phyloP scores from a whole-genome alignment of 2,888 invertebrate species.

The Dolomedes plantarius region DNA sequence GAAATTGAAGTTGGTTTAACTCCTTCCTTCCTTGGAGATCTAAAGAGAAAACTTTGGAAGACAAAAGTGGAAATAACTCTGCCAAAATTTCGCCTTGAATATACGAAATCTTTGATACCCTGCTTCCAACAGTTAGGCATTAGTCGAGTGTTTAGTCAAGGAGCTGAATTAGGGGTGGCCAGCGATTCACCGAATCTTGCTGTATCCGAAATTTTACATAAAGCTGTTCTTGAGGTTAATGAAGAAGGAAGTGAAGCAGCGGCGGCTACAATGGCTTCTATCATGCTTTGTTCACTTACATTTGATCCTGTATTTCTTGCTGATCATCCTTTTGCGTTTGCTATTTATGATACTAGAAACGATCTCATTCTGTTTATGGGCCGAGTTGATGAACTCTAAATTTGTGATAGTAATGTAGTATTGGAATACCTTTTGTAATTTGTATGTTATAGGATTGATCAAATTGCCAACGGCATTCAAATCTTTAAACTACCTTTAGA shows the following conservation, averaged over 20 bases:
- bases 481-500: too few species aligned
- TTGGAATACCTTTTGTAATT: too few species aligned
- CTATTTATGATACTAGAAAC: constrained; percentile 22
- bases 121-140: constrained; percentile 25
- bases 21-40: constrained; percentile 15
- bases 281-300: not conserved
- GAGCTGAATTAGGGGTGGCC: constrained; percentile 1
- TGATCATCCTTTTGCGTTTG: constrained; percentile 42
- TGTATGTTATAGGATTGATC: too few species aligned
- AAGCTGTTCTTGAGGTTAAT: constrained; percentile 37
- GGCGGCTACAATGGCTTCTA: constrained; percentile 10
- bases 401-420: too few species aligned
- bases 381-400: constrained; percentile 29
- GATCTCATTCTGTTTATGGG: constrained; percentile 38
- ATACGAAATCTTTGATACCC: constrained; percentile 31
- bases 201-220: constrained; percentile 37
- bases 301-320: constrained; percentile 19
- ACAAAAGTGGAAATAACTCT: constrained; percentile 27
- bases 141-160: not conserved
- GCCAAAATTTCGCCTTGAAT: constrained; percentile 37
- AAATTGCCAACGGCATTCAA: too few species aligned
- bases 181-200: not conserved
- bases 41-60: not conserved
- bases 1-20: not conserved
- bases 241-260: constrained; percentile 48